Conservation (phyloP, 2,888 invertebrate genomes). For the Tethea ocularis region DNA sequence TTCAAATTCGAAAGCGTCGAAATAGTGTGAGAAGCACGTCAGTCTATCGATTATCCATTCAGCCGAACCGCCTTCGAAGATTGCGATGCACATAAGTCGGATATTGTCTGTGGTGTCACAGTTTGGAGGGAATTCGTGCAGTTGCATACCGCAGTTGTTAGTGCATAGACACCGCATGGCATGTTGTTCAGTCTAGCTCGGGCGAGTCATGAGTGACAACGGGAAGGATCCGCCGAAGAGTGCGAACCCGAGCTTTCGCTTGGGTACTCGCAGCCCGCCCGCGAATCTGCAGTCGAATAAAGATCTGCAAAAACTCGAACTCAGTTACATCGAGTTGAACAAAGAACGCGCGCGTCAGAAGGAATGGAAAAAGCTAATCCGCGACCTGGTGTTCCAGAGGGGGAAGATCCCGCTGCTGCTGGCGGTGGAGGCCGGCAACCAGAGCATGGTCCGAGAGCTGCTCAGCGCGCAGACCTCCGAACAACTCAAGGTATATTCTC, state of each 20-base stretch:
- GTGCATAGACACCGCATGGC: constrained; percentile 55
- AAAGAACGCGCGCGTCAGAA: constrained; percentile 79
- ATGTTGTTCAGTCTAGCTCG: constrained; percentile 53
- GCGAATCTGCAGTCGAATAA: constrained; percentile 54
- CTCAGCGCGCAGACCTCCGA: constrained; percentile 93
- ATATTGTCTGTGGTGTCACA: constrained; percentile 69
- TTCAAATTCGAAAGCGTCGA: constrained; percentile 51
- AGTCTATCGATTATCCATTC: constrained; percentile 70
- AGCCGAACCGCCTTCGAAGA: constrained; percentile 62
- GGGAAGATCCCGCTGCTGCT: constrained; percentile 96
- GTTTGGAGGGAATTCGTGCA: constrained; percentile 67
- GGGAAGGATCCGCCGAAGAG: constrained; percentile 60
- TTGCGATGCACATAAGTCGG: constrained; percentile 70
- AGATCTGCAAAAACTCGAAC: constrained; percentile 75
- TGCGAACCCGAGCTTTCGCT: constrained; percentile 50
- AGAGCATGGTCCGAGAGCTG: constrained; percentile 97
- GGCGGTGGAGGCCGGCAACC: constrained; percentile 97
- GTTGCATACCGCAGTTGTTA: constrained; percentile 64
- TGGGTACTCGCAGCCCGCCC: constrained; percentile 62
- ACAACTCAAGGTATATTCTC: constrained; percentile 88
- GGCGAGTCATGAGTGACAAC: constrained; percentile 51
- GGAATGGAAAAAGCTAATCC: constrained; percentile 84
- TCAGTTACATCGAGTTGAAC: constrained; percentile 80
- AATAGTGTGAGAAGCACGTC: constrained; percentile 65
- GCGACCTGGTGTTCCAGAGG: constrained; percentile 88